These are phyloP conservation scores for Drosophila yakuba DNA, from an alignment of 1,140 invertebrate species.

Conservation along the genomic window DNA sequence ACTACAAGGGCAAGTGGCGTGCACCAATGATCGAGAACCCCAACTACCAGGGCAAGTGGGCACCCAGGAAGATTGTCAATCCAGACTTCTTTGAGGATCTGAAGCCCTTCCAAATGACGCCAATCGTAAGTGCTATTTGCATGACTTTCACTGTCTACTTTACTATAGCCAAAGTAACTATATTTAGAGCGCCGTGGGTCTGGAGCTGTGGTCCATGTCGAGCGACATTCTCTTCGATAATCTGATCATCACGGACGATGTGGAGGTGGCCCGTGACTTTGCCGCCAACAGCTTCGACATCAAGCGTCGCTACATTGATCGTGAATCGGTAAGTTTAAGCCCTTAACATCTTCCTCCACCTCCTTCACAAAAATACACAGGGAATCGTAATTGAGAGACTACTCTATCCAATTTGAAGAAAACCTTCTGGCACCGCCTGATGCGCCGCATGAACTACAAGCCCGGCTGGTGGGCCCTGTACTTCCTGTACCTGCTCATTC, in stretches of 20 bases:
- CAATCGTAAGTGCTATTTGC: slow-evolving; percentile 91
- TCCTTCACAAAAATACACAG: slow-evolving; percentile 11
- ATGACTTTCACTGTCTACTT: too few species aligned
- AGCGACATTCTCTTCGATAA: slow-evolving; percentile 98
- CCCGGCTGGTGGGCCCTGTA: slow-evolving; percentile 92
- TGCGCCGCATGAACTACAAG: slow-evolving; percentile 90
- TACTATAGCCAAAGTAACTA: background rate
- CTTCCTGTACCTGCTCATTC: slow-evolving; percentile 90
- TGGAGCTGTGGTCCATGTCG: slow-evolving; percentile 99
- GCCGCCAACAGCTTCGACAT: slow-evolving; percentile 93
- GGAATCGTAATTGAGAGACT: slow-evolving; percentile 22
- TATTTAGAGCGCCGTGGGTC: slow-evolving; percentile 93
- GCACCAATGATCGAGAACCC: slow-evolving; percentile 96
- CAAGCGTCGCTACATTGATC: slow-evolving; percentile 92
- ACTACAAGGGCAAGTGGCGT: slow-evolving; percentile 97
- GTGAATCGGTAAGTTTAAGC: slow-evolving; percentile 89
- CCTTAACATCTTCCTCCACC: background rate
- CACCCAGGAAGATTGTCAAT: slow-evolving; percentile 93
- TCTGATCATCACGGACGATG: slow-evolving; percentile 95
- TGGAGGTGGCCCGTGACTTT: slow-evolving; percentile 92
- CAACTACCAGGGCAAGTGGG: slow-evolving; percentile 97
- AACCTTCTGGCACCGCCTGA: slow-evolving; percentile 89
- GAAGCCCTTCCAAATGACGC: slow-evolving; percentile 94
- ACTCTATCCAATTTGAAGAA: slow-evolving; percentile 85
- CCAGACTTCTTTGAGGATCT: slow-evolving; percentile 97